phyloP scores from a whole-genome alignment of 1,140 invertebrate species.

The Drosophila virilis region DNA sequence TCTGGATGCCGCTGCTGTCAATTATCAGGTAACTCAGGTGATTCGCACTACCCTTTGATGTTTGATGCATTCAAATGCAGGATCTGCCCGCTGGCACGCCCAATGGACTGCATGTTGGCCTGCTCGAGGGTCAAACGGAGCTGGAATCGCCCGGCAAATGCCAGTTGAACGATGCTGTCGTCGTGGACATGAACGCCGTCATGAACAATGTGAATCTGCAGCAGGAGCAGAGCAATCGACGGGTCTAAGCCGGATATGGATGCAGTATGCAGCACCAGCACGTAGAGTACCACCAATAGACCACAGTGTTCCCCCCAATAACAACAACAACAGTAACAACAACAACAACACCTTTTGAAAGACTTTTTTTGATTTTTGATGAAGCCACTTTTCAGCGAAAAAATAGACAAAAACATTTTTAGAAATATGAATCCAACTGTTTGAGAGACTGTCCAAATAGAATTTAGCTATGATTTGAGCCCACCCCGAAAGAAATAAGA shows the following conservation, averaged over 20 bases:
- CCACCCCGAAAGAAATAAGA: constrained; percentile 1
- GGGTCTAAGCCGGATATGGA: constrained; percentile 38
- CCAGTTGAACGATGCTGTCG: constrained; percentile 72
- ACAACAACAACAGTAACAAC: constrained; percentile 35
- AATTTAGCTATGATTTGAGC: constrained; percentile 29
- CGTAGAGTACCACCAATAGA: constrained; percentile 49
- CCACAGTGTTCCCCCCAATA: constrained; percentile 66
- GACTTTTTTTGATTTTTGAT: constrained; percentile 34
- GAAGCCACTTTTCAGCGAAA: constrained; percentile 9
- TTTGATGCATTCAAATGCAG: constrained; percentile 25
- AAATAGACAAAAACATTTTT: background rate
- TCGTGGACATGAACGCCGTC: constrained; percentile 78
- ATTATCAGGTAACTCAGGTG: constrained; percentile 85
- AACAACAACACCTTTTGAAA: constrained; percentile 43
- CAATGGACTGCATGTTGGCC: constrained; percentile 65
- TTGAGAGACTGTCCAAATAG: constrained; percentile 37
- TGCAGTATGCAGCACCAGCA: constrained; percentile 4
- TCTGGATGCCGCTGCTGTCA: constrained; percentile 87
- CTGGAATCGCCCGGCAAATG: constrained; percentile 66
- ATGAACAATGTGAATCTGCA: constrained; percentile 79
- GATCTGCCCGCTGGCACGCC: constrained; percentile 74
- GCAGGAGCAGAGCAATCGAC: constrained; percentile 70
- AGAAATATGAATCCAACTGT: constrained; percentile 10
- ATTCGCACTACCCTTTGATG: no score
- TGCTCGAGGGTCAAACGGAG: constrained; percentile 77